Evolutionary conservation across 2,797 vertebrate species (phyloP), one percentile per base, ranked within the genome.

Genomic region (Intellagama lesueurii): DNA sequence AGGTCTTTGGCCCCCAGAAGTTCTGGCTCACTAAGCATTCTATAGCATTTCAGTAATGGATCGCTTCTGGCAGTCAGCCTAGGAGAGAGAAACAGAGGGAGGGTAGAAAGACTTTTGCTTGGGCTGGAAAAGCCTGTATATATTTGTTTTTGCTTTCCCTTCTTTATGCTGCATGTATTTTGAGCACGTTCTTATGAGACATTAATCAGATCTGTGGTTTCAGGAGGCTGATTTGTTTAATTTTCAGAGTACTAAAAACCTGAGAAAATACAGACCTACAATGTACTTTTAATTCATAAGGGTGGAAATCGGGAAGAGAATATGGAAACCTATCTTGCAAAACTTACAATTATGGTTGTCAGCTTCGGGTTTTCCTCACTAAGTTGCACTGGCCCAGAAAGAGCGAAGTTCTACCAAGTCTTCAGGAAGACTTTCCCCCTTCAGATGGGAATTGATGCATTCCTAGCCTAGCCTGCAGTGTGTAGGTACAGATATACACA

Each of bases 41-140:
- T 69, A 60, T 87, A 87, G 79, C 64, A 12, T 90, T 87, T 87
- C 80, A 70, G 89, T 90, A 90, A 90, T 90, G 85, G 81, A 87
- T 90, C 75, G 52, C 73, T 86, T 69, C 80, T 90, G 89, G 89
- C 89, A 87, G 47, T 8, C 73, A 77, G 85, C 85, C 89, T 30
- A 56, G 78, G 26, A 24, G n/a, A 52, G 69, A 17, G 83, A 47
- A 26, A 28, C 32, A 75, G 73, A 8, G 22, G 69, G 32, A 16
- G 73, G 4, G 30, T 47, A 70, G 8, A 83, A 32, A 70, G 82
- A 35, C 72, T 90, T 90, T 60, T 70, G 73, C 47, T 82, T 47
- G 72, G 26, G 72, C 72, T 90, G 60, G 60, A 76, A 86, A 68
- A 76, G 32, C 44, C 72, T 77, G 60, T 69, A 44, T 56, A 24